Percentiles rank a stretch among this genome's conserved stretches.
phyloP scores from a whole-genome alignment of 2,113 vertebrate species.

The Oncorhynchus gorbuscha region DNA sequence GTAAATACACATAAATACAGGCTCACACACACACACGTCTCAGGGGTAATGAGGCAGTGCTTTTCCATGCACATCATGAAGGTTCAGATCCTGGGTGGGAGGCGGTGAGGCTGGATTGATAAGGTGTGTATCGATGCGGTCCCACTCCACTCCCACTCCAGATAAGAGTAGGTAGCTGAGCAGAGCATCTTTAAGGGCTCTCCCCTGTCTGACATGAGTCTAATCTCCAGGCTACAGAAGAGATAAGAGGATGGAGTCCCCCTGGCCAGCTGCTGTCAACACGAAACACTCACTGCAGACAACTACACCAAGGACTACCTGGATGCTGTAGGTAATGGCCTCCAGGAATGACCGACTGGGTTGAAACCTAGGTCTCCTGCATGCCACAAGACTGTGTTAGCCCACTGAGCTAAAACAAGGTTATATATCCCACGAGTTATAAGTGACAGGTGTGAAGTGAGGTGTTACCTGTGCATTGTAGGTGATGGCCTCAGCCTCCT shows the following conservation, averaged over 20 bases:
- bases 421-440: no score
- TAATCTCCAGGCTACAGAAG: background rate
- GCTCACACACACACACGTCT: no score
- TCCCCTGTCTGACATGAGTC: background rate
- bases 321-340: conserved; percentile 80
- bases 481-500: conserved; percentile 93
- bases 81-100: no score
- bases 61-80: no score
- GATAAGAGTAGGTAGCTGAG: background rate
- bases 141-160: background rate
- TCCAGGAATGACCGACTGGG: conserved; percentile 52
- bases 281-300: background rate
- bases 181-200: background rate
- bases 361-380: no score
- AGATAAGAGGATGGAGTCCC: background rate
- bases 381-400: no score
- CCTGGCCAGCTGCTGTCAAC: conserved; percentile 37
- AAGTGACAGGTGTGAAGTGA: no score
- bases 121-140: background rate
- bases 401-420: no score
- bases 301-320: background rate
- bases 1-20: no score
- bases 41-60: background rate
- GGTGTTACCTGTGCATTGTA: conserved; percentile 31
- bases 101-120: no score